Base-by-base conservation (phyloP, 2,113 vertebrate genomes). In the Phasianus colchicus region DNA sequence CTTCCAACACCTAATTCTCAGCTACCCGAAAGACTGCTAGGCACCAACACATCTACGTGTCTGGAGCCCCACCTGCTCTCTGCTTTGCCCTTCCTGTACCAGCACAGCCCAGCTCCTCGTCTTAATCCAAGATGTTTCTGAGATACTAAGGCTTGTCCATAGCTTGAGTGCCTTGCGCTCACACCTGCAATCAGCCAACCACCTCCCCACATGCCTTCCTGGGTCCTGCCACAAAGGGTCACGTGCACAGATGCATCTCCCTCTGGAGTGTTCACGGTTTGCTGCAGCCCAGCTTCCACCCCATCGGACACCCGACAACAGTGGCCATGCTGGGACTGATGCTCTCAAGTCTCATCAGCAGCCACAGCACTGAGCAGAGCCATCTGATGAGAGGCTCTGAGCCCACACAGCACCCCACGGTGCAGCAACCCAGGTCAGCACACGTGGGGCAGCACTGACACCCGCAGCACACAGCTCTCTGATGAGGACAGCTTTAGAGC, bases 381-480 rank as follows among this genome's bases (percentile, higher is more conserved):
- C 1, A 15, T 40, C 1, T 18, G 76, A 48, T 27, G 30, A 30
- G 25, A 47, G 38, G 24, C 55, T 21, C 16, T 2, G 1, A 42
- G 55, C 55, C 64, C 11, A 1, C 4, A 1, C 5, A 1, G 36
- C 45, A 10, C 42, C 36, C 16, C n/a, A 5, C 1, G 1, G 42
- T 9, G 34, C 78, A 24, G 45, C 58, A 75, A n/a, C 7, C 27
- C 43, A 24, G 63, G 40, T 25, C 11, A 19, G 63, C 73, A 24
- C 1, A 1, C 50, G n/a, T 1, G 4, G 36, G n/a, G 38, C 6
- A 40, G 19, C 29, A 30, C 60, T 10, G 38, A 54, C 0, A 0
- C 45, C 42, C 43, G 34, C 80, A 77, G 40, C 29, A 24, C 50
- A 21, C 17, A 69, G 42, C 48, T 5, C 71, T 11, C 54, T 17